These are phyloP conservation scores for Embidobia sp. DNA, from an alignment of 2,888 invertebrate genomes.

Conservation along the genomic window DNA sequence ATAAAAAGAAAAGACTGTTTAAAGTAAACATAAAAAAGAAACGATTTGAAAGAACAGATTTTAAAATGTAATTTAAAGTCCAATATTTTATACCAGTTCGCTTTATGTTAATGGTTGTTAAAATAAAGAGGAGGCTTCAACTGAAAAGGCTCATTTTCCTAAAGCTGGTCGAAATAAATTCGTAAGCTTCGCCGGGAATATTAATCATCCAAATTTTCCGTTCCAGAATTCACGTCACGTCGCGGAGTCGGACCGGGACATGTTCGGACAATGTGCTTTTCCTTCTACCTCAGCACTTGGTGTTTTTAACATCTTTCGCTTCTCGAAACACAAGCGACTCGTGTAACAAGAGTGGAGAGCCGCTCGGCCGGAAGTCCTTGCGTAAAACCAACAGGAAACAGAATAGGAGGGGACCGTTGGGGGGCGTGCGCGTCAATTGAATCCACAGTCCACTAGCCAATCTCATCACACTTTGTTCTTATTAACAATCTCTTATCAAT, in stretches of 20 bases:
- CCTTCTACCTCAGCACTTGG: conserved; percentile 27
- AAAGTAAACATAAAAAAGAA: too few relatives aligned
- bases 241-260: too few relatives aligned
- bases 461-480: conserved; percentile 62
- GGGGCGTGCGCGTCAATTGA: conserved; percentile 58
- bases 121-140: too few relatives aligned
- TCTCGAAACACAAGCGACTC: conserved; percentile 62
- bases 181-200: conserved; percentile 10
- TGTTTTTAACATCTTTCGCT: conserved; percentile 57
- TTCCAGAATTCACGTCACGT: conserved; percentile 33
- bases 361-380: conserved; percentile 66
- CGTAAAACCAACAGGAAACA: conserved; percentile 66
- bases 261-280: conserved; percentile 37
- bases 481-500: conserved; percentile 53
- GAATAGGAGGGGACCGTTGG: conserved; percentile 34
- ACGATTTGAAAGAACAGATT: too few relatives aligned
- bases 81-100: too few relatives aligned
- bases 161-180: neutral
- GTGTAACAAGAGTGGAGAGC: conserved; percentile 65
- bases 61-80: too few relatives aligned
- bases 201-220: conserved; percentile 38
- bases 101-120: too few relatives aligned
- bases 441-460: conserved; percentile 63
- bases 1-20: too few relatives aligned
- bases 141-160: neutral